These are phyloP conservation scores for Acrocyrtus sp. DNA, from an alignment of 2,888 invertebrate genomes.

Conservation along the genomic window DNA sequence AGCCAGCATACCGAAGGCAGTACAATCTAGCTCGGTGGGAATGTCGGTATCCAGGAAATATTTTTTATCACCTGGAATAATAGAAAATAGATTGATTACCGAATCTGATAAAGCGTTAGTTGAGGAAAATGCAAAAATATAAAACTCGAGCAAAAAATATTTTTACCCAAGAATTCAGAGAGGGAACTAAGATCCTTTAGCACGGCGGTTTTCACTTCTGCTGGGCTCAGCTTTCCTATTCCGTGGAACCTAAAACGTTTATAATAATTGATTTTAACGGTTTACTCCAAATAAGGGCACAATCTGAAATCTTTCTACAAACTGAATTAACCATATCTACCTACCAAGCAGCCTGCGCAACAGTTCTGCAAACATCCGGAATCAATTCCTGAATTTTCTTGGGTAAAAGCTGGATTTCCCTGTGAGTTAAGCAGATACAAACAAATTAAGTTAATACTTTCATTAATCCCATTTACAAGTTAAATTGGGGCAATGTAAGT, in stretches of 20 bases:
- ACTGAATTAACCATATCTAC: no score
- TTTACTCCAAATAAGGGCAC: no score
- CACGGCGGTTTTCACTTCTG: conserved; percentile 53
- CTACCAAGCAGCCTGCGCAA: conserved; percentile 61
- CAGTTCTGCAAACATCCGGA: conserved; percentile 56
- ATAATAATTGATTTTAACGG: neutral
- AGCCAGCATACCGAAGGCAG: conserved; percentile 61
- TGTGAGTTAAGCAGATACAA: no score
- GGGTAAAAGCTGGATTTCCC: conserved; percentile 57
- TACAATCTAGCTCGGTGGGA: conserved; percentile 60
- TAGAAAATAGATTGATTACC: no score
- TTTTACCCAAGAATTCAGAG: conserved; percentile 53
- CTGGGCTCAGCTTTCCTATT: conserved; percentile 57
- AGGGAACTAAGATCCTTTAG: conserved; percentile 49
- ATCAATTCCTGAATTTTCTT: conserved; percentile 48
- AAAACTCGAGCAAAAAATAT: conserved; percentile 1
- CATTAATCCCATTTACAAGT: neutral
- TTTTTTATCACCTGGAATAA: conserved; percentile 46
- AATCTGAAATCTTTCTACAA: no score
- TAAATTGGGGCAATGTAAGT: neutral
- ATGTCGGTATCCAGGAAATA: conserved; percentile 50
- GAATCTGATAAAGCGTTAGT: conserved; percentile 1
- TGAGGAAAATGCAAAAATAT: neutral
- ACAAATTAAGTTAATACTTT: neutral
- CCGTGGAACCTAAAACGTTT: neutral